Evolutionary conservation across 2,113 vertebrate species (phyloP).

Genomic region (Psilopsiagon aymara): DNA sequence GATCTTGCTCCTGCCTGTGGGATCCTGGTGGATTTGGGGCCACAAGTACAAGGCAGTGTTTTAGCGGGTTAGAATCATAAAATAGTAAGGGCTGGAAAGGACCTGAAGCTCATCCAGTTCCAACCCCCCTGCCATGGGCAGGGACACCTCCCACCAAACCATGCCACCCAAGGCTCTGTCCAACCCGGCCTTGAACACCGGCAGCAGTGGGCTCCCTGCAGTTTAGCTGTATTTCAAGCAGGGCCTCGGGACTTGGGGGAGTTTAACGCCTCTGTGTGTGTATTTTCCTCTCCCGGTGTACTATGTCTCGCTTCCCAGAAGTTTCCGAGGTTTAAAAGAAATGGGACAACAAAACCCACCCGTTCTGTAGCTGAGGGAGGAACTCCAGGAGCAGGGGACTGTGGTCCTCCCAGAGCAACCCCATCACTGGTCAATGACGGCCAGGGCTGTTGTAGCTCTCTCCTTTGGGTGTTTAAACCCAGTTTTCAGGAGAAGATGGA

Average conservation of each 20-base stretch:
- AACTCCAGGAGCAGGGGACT: background rate
- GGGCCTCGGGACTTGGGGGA: background rate
- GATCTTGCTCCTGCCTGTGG: background rate
- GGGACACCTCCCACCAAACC: no score
- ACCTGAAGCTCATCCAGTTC: no score
- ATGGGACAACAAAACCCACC: accelerated
- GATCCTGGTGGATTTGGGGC: background rate
- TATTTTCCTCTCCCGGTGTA: background rate
- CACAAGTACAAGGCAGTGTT: background rate
- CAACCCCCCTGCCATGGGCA: no score
- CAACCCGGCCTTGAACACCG: no score
- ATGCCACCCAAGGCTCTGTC: no score
- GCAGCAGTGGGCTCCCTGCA: background rate
- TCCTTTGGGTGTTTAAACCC: background rate
- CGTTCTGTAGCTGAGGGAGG: background rate
- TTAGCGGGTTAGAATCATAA: background rate
- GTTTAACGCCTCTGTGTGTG: background rate
- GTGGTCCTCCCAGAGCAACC: background rate
- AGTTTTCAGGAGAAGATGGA: background rate
- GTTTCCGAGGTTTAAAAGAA: background rate
- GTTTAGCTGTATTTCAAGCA: background rate
- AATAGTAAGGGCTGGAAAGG: no score
- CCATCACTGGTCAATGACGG: accelerated
- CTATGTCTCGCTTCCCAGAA: background rate
- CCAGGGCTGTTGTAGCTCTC: background rate